Evolutionary conservation across 1,140 invertebrate species (phyloP), one percentile per base, ranked within the genome.

Genomic region (Musca vetustissima): DNA sequence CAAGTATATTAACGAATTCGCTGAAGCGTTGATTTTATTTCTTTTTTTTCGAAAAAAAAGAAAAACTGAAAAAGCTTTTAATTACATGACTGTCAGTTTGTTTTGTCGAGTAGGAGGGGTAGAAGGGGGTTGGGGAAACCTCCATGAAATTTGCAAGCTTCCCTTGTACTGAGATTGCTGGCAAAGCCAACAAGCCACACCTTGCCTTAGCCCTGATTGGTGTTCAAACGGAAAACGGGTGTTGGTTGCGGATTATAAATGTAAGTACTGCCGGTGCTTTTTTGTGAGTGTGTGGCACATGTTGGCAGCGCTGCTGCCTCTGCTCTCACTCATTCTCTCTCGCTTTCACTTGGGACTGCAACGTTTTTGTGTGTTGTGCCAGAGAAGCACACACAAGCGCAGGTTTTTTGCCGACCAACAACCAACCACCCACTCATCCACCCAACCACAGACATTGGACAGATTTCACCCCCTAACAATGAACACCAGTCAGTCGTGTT

Each of bases 201-300:
- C 79, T 75, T 77, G 71, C 68, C 77, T 76, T 71, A 71, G 70
- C 70, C 72, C 74, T 79, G 77, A 81, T 81, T 81, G 79, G 79
- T 73, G 72, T 66, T 68, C 55, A 55, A 70, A 69, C 64, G 65
- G 73, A 72, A 77, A 76, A 76, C 74, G 77, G 76, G 72, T 80
- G 77, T 70, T 66, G 67, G 67, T 64, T 73, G 72, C 61, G 77
- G 77, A 79, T 79, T 79, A 78, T 75, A 79, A 69, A 61, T 24
- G 28, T 61, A 61, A 61, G 57, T 61, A 61, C 17, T 64, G 67
- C 50, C 61, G 15, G 48, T 53, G 48, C 50, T 28, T 15, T 48
- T 28, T 17, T n/a, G n/a, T n/a, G n/a, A n/a, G n/a, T n/a, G n/a
- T 50, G 47, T 47, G 28, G 24, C 14, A 22, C 36, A 22, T 28